Evolutionary conservation across 1,140 invertebrate genomes (phyloP), one percentile per base, ranked within the genome.

Genomic region (Drosophila lacteicornis): DNA sequence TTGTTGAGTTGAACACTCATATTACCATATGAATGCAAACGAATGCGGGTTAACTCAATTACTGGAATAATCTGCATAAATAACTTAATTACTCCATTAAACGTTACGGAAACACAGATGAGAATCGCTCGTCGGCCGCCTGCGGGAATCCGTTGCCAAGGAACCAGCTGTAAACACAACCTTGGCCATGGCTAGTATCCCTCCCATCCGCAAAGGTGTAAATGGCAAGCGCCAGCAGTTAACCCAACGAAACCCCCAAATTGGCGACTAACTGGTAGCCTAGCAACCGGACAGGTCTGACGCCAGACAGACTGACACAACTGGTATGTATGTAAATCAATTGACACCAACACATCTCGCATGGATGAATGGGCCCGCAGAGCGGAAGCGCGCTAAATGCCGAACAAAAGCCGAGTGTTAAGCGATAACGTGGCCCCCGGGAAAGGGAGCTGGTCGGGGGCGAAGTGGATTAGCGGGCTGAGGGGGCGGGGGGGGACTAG

Each of bases 321-420:
- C 12, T 12, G 56, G 36, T 25, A 63, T 55, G 40, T 74, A 73
- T 61, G 75, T 62, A 70, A 79, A 63, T 79, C 75, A 79, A 79
- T 79, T 79, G 78, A 73, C 75, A 58, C 75, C 53, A 60, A 45
- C 50, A 55, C 36, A 56, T 55, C 59, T 56, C 42, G 17, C 45
- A 27, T 53, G 68, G 46, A 55, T 84, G 57, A 79, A 79, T 61
- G 53, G 66, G 55, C 70, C 67, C 67, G 80, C 74, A 71, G 66
- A 87, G 73, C 83, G 83, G 83, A 87, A 87, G 84, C 50, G 77
- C 60, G 79, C 71, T 79, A 84, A 77, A 67, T 82, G 79, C 45
- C 75, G 46, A 79, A 80, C 76, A 79, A 83, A 65, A 59, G 75
- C 65, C 59, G 65, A 73, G 80, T 79, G 77, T 78, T 80, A 77